Conservation (phyloP, 1,140 invertebrate genomes). For the Trinorchestia longiramus region DNA sequence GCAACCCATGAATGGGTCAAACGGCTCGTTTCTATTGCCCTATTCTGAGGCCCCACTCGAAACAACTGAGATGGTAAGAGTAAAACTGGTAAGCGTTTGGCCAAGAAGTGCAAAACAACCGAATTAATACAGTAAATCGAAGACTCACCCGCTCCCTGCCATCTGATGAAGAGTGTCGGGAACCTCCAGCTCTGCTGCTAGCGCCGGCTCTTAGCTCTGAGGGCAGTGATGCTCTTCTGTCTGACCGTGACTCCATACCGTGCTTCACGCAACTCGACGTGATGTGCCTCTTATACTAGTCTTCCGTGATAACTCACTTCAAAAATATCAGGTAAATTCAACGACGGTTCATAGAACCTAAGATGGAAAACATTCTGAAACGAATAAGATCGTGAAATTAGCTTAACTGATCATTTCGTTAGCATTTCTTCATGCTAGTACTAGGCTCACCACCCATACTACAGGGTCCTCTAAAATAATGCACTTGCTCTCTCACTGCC, state of each 20-base stretch:
- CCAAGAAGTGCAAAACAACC: too few relatives aligned
- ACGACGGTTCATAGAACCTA: not conserved
- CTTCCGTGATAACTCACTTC: not conserved
- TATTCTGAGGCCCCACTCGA: too few relatives aligned
- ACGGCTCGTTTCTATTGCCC: too few relatives aligned
- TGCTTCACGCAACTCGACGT: not conserved
- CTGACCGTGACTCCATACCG: slow-evolving; percentile 1
- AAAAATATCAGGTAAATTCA: not conserved
- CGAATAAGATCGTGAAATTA: not conserved
- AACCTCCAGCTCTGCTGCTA: not conserved
- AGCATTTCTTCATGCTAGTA: too few relatives aligned
- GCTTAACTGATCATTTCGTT: not conserved
- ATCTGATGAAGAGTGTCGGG: not conserved
- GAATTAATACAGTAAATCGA: too few relatives aligned
- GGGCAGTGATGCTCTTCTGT: not conserved
- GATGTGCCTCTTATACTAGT: not conserved
- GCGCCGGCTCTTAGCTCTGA: not conserved
- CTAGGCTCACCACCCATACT: too few relatives aligned
- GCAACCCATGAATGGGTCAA: too few relatives aligned
- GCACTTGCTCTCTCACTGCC: too few relatives aligned
- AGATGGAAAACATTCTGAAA: not conserved
- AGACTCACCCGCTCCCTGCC: not conserved
- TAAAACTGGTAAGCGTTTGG: too few relatives aligned
- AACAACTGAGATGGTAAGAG: too few relatives aligned
- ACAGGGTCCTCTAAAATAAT: too few relatives aligned